Conservation (phyloP, 2,797 vertebrate genomes). For the Emys orbicularis region DNA sequence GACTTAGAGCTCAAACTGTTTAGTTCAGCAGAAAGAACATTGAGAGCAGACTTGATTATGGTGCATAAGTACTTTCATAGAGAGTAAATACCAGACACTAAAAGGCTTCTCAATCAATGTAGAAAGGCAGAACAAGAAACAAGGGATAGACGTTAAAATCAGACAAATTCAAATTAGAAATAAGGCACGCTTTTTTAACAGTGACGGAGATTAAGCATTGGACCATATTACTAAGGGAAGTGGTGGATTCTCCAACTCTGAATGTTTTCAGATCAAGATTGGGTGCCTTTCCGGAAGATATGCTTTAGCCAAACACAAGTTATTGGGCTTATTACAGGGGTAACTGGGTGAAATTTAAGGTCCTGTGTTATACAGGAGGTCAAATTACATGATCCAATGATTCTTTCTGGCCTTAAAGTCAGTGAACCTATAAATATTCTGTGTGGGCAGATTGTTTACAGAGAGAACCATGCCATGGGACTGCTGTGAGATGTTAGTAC, state of each 20-base stretch:
- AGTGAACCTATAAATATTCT: not conserved
- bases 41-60: not conserved
- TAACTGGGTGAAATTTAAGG: too few species aligned
- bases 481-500: too few species aligned
- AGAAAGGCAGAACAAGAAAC: not conserved
- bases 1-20: too few species aligned
- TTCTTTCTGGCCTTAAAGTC: not conserved
- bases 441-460: not conserved
- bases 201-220: fast-evolving
- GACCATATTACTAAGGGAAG: not conserved
- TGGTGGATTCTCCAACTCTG: not conserved
- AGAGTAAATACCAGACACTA: fast-evolving
- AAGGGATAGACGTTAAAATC: not conserved
- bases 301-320: not conserved
- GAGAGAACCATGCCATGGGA: too few species aligned
- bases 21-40: not conserved
- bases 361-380: fast-evolving
- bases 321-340: not conserved
- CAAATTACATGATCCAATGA: not conserved
- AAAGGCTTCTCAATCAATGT: not conserved
- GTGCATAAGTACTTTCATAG: fast-evolving
- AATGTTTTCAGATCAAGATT: not conserved
- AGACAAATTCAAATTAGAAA: not conserved
- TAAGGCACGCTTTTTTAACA: not conserved
- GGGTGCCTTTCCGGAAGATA: not conserved